Evolutionary conservation across 2,888 invertebrate species (phyloP), one percentile per base, ranked within the genome.

Genomic region (Mythimna lalbum): DNA sequence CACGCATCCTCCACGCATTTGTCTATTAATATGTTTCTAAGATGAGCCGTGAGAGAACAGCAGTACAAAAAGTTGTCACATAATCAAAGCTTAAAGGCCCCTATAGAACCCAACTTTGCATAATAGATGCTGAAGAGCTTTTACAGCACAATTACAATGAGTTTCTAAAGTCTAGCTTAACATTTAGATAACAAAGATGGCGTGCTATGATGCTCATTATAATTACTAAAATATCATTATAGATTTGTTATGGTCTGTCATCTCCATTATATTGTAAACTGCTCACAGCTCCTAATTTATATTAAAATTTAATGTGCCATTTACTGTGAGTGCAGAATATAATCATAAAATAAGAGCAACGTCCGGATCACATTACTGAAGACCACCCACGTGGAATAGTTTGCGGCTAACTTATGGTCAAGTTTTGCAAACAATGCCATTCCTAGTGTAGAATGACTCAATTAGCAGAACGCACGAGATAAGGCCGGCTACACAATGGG

Each of bases 371-470:
- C 64, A 83, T 74, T 80, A 71, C 69, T 68, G 36, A 67, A 83
- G 93, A 90, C 95, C 95, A 94, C 95, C 94, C 95, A 94, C 91
- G 87, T 85, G 61, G 92, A 78, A 84, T 86, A 84, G 86, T 82
- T 88, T 88, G 88, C 82, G 89, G 89, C 83, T 87, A 87, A 90
- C 89, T 91, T 92, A 93, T 90, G 92, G 91, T 88, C 87, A 88
- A 92, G 91, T 93, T 94, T 95, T 92, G 94, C 95, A 94, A 95
- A 95, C 95, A 95, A 95, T 94, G 89, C 91, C 88, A 83, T 88
- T 87, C 82, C 78, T 89, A 91, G 93, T 92, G 91, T 93, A 93
- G 91, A 92, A 95, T 93, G 94, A 91, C 95, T 95, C 95, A 94
- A 95, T 95, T 95, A 95, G 93, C 88, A 90, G 90, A 88, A 92